A percentile compares a stretch with the other conserved stretches of the same genome.
Conservation (phyloP, 2,797 vertebrate species). For the Otolemur crassicaudatus region DNA sequence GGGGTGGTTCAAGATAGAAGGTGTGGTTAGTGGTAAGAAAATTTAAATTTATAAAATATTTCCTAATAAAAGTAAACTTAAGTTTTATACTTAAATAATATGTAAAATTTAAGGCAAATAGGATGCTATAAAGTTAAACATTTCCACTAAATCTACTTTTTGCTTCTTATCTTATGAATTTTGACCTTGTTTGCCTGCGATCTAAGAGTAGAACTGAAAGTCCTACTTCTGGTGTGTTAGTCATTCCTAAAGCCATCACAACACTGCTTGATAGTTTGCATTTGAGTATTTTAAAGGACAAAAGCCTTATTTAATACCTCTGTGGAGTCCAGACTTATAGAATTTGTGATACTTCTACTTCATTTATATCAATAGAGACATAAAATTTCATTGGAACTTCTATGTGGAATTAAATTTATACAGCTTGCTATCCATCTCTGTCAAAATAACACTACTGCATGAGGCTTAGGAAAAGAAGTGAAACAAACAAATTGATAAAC, state of each 20-base stretch:
- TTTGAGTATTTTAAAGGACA: neutral
- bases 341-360: neutral
- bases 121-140: neutral
- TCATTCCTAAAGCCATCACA: neutral
- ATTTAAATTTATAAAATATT: neutral
- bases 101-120: neutral
- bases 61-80: neutral
- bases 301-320: neutral
- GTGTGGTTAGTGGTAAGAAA: neutral
- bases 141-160: neutral
- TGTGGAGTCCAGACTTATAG: neutral
- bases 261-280: neutral
- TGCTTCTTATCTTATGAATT: neutral
- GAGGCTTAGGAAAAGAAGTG: neutral
- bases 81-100: neutral
- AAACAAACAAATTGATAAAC: neutral
- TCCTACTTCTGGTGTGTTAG: neutral
- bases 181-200: neutral
- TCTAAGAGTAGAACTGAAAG: neutral
- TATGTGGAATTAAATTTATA: slow-evolving; percentile 21
- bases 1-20: neutral
- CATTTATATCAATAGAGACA: slow-evolving; percentile 1
- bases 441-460: neutral
- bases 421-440: slow-evolving; percentile 2
- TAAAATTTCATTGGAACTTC: slow-evolving; percentile 50